A percentile compares a stretch with the other conserved stretches of the same genome.
These are phyloP conservation scores for Montipora foliosa DNA, from an alignment of 64 coral and sea anemone genomes.

Conservation along the genomic window DNA sequence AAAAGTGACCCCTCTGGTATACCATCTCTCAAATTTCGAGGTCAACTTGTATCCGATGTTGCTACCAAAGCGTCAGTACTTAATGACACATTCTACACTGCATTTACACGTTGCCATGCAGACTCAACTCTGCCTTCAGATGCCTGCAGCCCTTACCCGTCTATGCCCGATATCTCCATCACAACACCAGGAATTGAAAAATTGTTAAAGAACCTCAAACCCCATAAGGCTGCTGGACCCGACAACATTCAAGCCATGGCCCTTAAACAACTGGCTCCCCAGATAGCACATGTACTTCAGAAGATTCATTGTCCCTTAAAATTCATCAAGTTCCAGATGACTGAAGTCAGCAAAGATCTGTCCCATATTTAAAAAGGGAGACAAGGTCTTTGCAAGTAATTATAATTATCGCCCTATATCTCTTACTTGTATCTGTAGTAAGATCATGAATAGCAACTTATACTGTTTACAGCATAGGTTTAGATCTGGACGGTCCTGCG, in stretches of 20 bases:
- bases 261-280: conserved; percentile 4
- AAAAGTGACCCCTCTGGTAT: too few relatives aligned
- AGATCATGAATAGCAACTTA: conserved; percentile 43
- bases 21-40: too few relatives aligned
- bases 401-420: conserved; percentile 69
- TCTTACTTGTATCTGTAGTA: conserved; percentile 49
- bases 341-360: conserved; percentile 8
- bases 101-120: too few relatives aligned
- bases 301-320: neutral
- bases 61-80: too few relatives aligned
- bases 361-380: conserved; percentile 54
- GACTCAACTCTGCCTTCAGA: too few relatives aligned
- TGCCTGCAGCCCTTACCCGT: too few relatives aligned
- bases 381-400: conserved; percentile 28
- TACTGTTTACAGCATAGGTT: conserved; percentile 48
- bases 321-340: conserved; percentile 38
- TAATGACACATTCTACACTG: too few relatives aligned
- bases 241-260: neutral
- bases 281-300: conserved; percentile 13
- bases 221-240: neutral
- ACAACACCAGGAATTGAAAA: too few relatives aligned
- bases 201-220: too few relatives aligned
- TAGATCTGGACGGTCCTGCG: conserved; percentile 18
- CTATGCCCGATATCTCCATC: too few relatives aligned
- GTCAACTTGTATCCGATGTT: too few relatives aligned